These are phyloP conservation scores for Temnothorax unifasciatus DNA, from an alignment of 2,888 invertebrate species.

Conservation along the genomic window DNA sequence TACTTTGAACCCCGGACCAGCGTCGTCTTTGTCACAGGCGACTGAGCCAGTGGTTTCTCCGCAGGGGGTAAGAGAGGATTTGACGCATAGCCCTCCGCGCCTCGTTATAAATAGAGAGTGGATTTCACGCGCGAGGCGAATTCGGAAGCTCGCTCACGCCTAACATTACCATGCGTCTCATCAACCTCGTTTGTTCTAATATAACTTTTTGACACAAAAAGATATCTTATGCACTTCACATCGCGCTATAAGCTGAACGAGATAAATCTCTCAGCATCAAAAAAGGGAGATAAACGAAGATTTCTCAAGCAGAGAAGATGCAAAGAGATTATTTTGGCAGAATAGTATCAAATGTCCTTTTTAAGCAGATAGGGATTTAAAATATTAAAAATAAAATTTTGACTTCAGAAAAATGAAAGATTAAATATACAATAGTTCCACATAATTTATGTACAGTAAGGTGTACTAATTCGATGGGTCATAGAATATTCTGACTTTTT, in stretches of 20 bases:
- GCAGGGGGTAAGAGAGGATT: slow-evolving; percentile 62
- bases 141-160: slow-evolving; percentile 28
- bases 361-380: background rate
- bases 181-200: slow-evolving; percentile 4
- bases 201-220: background rate
- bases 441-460: background rate
- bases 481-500: too few species aligned
- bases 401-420: background rate
- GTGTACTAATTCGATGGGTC: too few species aligned
- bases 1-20: slow-evolving; percentile 52
- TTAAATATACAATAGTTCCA: background rate
- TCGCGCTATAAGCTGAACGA: background rate
- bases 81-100: slow-evolving; percentile 44
- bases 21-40: slow-evolving; percentile 44
- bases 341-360: background rate
- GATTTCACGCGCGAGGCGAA: slow-evolving; percentile 32
- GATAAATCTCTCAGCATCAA: background rate
- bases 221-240: background rate
- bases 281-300: background rate
- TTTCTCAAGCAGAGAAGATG: background rate
- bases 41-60: slow-evolving; percentile 62
- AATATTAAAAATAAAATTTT: background rate
- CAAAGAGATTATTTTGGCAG: background rate
- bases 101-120: slow-evolving; percentile 51
- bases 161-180: background rate